A percentile compares a stretch with the other conserved stretches of the same genome.
phyloP scores from a whole-genome alignment of 2,888 invertebrate genomes.

The Oeneis ivallda region DNA sequence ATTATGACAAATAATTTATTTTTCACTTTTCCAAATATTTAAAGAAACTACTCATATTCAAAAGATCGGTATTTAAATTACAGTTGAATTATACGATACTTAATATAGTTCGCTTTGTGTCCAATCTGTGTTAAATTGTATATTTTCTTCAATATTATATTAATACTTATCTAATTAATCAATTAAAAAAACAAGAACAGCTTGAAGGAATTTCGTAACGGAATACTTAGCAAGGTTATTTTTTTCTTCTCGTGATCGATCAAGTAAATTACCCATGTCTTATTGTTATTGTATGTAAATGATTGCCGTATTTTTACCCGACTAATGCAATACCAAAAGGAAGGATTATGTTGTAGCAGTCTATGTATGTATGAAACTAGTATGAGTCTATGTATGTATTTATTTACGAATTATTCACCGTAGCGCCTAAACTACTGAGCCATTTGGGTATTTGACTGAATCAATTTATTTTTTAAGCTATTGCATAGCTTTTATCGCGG shows the following conservation, averaged over 20 bases:
- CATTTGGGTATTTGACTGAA: no score
- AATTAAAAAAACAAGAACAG: not conserved
- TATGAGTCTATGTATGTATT: no score
- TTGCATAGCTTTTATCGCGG: no score
- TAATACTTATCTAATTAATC: no score
- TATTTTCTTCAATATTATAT: not conserved
- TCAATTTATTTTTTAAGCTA: no score
- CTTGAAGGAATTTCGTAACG: not conserved
- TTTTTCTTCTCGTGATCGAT: not conserved
- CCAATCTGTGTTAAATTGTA: not conserved
- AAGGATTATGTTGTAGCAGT: no score
- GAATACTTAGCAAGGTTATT: slow-evolving; percentile 4
- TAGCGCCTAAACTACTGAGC: no score
- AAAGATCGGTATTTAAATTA: not conserved
- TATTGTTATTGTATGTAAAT: not conserved
- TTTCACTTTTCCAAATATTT: no score
- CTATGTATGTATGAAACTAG: no score
- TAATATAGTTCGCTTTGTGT: not conserved
- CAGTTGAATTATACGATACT: not conserved
- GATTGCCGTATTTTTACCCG: not conserved
- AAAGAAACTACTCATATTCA: not conserved
- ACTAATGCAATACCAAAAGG: no score
- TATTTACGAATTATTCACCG: no score
- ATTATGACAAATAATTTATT: no score
- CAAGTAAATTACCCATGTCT: slow-evolving; percentile 1